Conservation (phyloP, 2,113 vertebrate genomes). For the Bolborhynchus lineola region DNA sequence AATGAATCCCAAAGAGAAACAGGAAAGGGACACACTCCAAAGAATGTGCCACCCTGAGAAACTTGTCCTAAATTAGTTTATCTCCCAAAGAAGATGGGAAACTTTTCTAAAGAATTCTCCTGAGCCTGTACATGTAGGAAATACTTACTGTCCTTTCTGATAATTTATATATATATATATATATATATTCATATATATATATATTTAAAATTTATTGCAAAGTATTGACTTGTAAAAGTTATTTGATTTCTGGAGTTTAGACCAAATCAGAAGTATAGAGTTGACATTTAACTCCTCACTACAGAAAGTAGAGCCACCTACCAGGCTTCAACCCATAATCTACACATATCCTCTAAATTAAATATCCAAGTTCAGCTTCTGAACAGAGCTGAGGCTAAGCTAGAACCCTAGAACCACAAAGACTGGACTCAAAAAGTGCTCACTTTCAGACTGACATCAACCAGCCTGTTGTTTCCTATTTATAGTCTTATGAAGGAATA, state of each 20-base stretch:
- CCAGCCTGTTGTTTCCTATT: not conserved
- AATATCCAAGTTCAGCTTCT: not conserved
- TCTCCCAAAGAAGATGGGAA: not conserved
- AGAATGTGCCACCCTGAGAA: not conserved
- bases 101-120: not conserved
- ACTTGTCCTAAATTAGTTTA: not conserved
- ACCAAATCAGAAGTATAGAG: not conserved
- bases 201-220: not conserved
- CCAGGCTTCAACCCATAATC: not conserved
- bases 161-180: not conserved
- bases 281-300: not conserved
- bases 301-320: not conserved
- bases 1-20: constrained; percentile 7
- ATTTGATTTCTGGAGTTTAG: not conserved
- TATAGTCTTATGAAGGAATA: not conserved
- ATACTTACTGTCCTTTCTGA: not conserved
- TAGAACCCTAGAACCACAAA: not conserved
- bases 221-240: not conserved
- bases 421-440: not conserved
- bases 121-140: not conserved
- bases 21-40: not conserved
- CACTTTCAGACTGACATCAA: not conserved
- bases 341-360: not conserved
- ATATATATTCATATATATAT: too few species aligned
- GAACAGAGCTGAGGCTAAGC: not conserved